Evolutionary conservation across 2,797 vertebrate species (phyloP).

Genomic region (Monodelphis domestica): DNA sequence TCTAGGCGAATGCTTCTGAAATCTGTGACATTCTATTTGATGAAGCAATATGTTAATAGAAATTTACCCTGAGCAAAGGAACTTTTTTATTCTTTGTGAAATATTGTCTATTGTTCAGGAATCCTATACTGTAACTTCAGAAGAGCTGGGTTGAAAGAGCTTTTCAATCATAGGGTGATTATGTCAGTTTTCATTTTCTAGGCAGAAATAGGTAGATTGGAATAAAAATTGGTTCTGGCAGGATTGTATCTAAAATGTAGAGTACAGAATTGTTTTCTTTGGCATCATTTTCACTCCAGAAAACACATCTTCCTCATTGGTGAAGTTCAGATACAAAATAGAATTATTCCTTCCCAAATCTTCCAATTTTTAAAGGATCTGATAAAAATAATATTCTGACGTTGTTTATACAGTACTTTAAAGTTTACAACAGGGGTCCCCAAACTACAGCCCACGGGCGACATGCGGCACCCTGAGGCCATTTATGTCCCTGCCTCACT

Average conservation of each 20-base stretch:
- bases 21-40: not conserved
- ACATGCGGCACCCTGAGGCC: too few relatives aligned
- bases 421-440: too few relatives aligned
- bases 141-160: too few relatives aligned
- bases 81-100: too few relatives aligned
- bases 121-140: too few relatives aligned
- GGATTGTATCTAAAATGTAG: not conserved
- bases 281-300: not conserved
- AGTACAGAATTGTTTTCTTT: not conserved
- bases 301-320: not conserved
- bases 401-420: not conserved
- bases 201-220: not conserved
- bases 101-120: too few relatives aligned
- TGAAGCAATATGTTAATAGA: not conserved
- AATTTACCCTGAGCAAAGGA: too few relatives aligned
- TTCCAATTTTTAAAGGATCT: not conserved
- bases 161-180: too few relatives aligned
- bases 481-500: too few relatives aligned
- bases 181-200: not conserved
- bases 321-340: not conserved
- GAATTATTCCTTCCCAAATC: not conserved
- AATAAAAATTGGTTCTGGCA: not conserved
- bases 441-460: too few relatives aligned
- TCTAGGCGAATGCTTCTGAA: not conserved
- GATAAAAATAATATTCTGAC: not conserved